Percentiles rank a stretch among this genome's conserved stretches.
phyloP scores from a whole-genome alignment of 2,113 vertebrate species.

The Callionymus lyra region DNA sequence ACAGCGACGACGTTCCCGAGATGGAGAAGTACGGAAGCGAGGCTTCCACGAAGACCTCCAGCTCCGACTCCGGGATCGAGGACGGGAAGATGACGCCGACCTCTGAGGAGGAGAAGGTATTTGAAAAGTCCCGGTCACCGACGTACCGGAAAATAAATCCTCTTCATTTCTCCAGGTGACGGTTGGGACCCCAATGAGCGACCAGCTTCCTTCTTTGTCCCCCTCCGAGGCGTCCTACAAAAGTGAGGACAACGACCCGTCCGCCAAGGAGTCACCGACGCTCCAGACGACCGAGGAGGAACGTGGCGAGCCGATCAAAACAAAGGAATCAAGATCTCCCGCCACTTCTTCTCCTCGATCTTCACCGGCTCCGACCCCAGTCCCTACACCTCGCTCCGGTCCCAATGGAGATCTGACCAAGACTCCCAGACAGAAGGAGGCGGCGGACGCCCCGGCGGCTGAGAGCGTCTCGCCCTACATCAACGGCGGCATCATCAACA shows the following conservation, averaged over 20 bases:
- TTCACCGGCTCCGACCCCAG: slow-evolving; percentile 1
- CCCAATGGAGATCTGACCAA: slow-evolving; percentile 5
- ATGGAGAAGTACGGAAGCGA: slow-evolving; percentile 59
- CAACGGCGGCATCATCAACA: slow-evolving; percentile 50
- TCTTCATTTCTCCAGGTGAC: slow-evolving; percentile 17
- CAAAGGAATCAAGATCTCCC: neutral
- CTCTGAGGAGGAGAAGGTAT: slow-evolving; percentile 57
- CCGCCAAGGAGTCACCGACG: slow-evolving; percentile 5
- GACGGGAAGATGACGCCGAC: slow-evolving; percentile 51
- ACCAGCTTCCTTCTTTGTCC: slow-evolving; percentile 21
- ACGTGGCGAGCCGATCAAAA: too few relatives aligned
- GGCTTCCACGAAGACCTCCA: slow-evolving; percentile 50
- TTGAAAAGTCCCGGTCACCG: too few relatives aligned
- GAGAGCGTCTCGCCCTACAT: slow-evolving; percentile 23
- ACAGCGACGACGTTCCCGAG: slow-evolving; percentile 41
- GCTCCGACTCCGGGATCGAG: slow-evolving; percentile 60
- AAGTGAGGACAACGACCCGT: neutral
- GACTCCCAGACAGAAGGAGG: neutral
- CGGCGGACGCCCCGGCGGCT: slow-evolving; percentile 22
- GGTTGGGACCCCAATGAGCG: slow-evolving; percentile 38
- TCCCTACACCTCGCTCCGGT: neutral
- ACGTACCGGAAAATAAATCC: too few relatives aligned
- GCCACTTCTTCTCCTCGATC: slow-evolving; percentile 3
- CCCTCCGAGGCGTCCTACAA: slow-evolving; percentile 9
- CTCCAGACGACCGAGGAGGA: neutral